Conservation (phyloP, 2,797 vertebrate species). For the Melanotaenia trifasciata region DNA sequence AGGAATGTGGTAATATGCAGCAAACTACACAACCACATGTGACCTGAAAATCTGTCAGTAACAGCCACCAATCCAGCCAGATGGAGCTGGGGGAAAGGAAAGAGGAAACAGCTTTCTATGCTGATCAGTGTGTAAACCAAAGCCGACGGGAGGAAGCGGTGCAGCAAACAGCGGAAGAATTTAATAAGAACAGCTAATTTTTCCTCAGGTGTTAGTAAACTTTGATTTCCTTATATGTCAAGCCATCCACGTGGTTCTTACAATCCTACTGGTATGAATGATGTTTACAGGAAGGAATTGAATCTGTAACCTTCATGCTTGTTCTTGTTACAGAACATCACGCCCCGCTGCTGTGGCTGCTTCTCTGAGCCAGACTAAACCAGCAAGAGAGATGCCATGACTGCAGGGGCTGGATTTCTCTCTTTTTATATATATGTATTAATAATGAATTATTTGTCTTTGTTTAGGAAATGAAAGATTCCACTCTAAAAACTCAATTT, state of each 20-base stretch:
- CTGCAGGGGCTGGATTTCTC: neutral
- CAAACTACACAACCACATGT: constrained; percentile 53
- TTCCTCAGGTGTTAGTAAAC: constrained; percentile 16
- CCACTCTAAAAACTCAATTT: constrained; percentile 27
- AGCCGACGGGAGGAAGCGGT: constrained; percentile 33
- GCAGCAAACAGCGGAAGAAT: constrained; percentile 42
- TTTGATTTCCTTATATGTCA: constrained; percentile 53
- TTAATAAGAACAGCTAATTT: constrained; percentile 33
- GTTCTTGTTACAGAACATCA: constrained; percentile 50
- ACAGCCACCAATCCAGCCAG: constrained; percentile 12
- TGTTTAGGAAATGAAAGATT: constrained; percentile 32
- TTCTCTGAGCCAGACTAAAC: constrained; percentile 45
- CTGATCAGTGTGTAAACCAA: constrained; percentile 38
- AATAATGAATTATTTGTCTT: constrained; percentile 41
- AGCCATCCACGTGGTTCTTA: constrained; percentile 22
- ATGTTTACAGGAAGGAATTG: constrained; percentile 40
- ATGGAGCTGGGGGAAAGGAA: constrained; percentile 9
- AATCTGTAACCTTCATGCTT: constrained; percentile 59
- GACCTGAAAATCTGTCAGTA: constrained; percentile 30
- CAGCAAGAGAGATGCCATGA: constrained; percentile 20
- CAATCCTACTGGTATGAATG: constrained; percentile 32
- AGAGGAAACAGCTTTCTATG: constrained; percentile 14
- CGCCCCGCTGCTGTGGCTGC: constrained; percentile 22
- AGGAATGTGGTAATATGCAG: constrained; percentile 55
- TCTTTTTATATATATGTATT: neutral